Evolutionary conservation across 2,113 vertebrate species (phyloP).

Genomic region (Butorides virescens): DNA sequence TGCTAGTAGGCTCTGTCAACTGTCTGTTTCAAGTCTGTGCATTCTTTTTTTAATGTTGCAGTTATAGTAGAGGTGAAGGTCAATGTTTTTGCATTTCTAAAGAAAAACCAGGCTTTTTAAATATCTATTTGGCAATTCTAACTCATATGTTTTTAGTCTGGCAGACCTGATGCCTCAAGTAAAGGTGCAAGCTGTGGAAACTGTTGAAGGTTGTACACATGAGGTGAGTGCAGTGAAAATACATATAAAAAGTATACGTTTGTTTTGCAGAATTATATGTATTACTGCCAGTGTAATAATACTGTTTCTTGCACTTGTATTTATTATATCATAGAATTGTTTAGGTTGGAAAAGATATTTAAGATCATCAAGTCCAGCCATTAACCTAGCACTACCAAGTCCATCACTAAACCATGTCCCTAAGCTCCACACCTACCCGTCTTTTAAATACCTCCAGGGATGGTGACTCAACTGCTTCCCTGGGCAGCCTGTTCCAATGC

Average conservation of each 20-base stretch:
- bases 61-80: neutral
- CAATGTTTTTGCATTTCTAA: accelerated
- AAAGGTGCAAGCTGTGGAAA: slow-evolving; percentile 92
- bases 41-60: neutral
- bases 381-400: neutral
- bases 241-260: accelerated
- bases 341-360: neutral
- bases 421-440: accelerated
- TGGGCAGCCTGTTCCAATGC: neutral
- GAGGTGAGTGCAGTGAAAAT: slow-evolving; percentile 79
- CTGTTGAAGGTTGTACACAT: slow-evolving; percentile 93
- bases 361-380: accelerated
- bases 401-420: neutral
- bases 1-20: neutral
- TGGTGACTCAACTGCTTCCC: neutral
- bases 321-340: neutral
- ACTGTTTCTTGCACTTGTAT: neutral
- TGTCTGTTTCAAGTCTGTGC: accelerated
- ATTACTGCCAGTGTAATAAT: neutral
- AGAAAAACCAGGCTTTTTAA: neutral
- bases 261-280: neutral
- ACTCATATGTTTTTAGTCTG: slow-evolving; percentile 71
- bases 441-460: neutral
- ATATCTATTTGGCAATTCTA: neutral
- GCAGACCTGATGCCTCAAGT: slow-evolving; percentile 94